A percentile compares a stretch with the other conserved stretches of the same genome.
Conservation (phyloP, 2,113 vertebrate species). For the Carettochelys insculpta region DNA sequence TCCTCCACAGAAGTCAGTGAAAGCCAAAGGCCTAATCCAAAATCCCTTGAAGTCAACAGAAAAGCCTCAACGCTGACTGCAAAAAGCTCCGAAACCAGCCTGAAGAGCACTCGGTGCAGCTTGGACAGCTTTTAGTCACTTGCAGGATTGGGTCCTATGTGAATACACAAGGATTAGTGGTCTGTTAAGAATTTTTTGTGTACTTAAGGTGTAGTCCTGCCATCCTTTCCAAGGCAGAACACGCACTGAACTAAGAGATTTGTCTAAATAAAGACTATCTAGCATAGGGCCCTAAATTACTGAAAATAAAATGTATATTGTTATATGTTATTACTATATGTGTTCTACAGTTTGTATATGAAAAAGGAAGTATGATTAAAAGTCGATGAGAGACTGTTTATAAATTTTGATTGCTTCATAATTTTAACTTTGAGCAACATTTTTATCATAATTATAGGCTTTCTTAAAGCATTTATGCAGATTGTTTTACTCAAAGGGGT, state of each 20-base stretch:
- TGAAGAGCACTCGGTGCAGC: neutral
- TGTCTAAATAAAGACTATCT: conserved; percentile 8
- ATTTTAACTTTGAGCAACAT: conserved; percentile 89
- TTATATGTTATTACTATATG: conserved; percentile 79
- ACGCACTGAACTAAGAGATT: neutral
- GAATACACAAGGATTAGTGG: neutral
- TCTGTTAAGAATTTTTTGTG: neutral
- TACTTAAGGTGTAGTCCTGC: neutral
- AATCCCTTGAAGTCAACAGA: neutral
- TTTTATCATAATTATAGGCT: conserved; percentile 90
- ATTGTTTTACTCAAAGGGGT: conserved; percentile 84
- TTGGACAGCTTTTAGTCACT: neutral
- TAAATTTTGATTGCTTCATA: conserved; percentile 91
- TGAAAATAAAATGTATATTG: conserved; percentile 72
- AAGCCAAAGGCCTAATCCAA: neutral
- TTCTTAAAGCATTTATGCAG: conserved; percentile 87
- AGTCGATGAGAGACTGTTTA: conserved; percentile 87
- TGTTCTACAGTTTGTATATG: conserved; percentile 82
- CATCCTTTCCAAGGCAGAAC: neutral
- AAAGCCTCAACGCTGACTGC: neutral
- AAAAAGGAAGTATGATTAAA: conserved; percentile 85
- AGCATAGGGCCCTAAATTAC: conserved; percentile 49
- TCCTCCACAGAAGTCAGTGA: neutral
- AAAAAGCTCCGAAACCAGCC: neutral
- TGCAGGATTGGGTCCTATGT: neutral